These are phyloP conservation scores for Anticlea derivata DNA, from an alignment of 2,888 invertebrate species.

Conservation along the genomic window DNA sequence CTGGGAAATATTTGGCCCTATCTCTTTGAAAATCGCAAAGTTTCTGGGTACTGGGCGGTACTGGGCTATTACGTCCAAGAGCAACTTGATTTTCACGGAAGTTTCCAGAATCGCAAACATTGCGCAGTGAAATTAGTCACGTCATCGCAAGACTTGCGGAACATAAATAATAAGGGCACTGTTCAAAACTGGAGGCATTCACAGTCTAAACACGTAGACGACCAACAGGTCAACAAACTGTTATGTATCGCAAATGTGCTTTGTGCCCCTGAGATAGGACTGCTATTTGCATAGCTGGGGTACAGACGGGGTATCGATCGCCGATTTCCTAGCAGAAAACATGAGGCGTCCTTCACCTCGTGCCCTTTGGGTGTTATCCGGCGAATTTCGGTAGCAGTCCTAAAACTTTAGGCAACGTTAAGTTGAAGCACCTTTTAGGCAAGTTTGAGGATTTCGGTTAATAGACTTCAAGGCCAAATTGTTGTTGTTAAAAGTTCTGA, in stretches of 20 bases:
- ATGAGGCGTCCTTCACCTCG: conserved; percentile 73
- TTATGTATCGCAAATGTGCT: conserved; percentile 17
- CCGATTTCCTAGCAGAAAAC: conserved; percentile 49
- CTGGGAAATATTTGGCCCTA: too few species aligned
- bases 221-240: conserved; percentile 54
- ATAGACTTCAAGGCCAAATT: not conserved
- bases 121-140: conserved; percentile 22
- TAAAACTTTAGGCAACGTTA: conserved; percentile 13
- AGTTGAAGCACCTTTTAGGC: conserved; percentile 1
- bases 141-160: conserved; percentile 45
- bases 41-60: too few species aligned
- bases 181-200: conserved; percentile 45
- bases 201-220: conserved; percentile 49
- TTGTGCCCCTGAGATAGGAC: conserved; percentile 32
- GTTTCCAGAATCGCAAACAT: conserved; percentile 22
- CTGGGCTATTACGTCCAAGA: too few species aligned
- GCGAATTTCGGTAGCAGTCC: conserved; percentile 46
- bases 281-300: conserved; percentile 35
- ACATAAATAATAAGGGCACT: conserved; percentile 45
- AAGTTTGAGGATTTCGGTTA: conserved; percentile 6
- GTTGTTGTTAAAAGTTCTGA: too few species aligned
- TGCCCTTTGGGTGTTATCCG: conserved; percentile 66
- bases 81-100: too few species aligned
- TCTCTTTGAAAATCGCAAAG: too few species aligned
- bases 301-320: conserved; percentile 67